These are phyloP conservation scores for Pogona vitticeps DNA, from an alignment of 2,113 vertebrate species.

Conservation along the genomic window DNA sequence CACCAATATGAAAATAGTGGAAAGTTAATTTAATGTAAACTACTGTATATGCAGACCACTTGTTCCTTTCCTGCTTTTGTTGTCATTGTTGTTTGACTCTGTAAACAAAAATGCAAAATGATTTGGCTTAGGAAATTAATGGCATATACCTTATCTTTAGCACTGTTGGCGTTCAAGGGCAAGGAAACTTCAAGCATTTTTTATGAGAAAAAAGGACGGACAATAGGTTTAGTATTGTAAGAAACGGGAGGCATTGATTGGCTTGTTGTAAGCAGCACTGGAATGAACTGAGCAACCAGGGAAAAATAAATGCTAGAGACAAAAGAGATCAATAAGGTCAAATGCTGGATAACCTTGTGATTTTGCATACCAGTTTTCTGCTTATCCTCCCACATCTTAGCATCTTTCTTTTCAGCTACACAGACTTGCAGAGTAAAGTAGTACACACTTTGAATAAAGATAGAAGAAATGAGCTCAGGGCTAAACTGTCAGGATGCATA, in stretches of 20 bases:
- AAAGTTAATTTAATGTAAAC: slow-evolving; percentile 11
- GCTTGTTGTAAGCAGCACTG: slow-evolving; percentile 17
- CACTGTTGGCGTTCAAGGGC: slow-evolving; percentile 8
- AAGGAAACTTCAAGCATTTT: slow-evolving; percentile 45
- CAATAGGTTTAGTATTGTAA: slow-evolving; percentile 9
- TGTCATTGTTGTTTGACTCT: background rate
- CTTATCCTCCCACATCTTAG: slow-evolving; percentile 9
- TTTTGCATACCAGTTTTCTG: slow-evolving; percentile 9
- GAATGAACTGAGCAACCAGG: slow-evolving; percentile 2
- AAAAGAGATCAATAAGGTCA: slow-evolving; percentile 23
- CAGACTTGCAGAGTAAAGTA: background rate
- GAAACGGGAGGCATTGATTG: slow-evolving; percentile 27
- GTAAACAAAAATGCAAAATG: slow-evolving; percentile 25
- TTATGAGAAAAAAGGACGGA: slow-evolving; percentile 38
- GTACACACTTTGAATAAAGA: slow-evolving; percentile 13
- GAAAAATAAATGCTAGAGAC: background rate
- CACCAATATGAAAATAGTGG: slow-evolving; percentile 14
- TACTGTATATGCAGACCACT: background rate
- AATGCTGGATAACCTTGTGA: slow-evolving; percentile 26
- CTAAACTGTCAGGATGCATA: slow-evolving; percentile 12
- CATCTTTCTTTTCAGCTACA: background rate
- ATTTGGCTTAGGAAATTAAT: slow-evolving; percentile 32
- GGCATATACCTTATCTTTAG: background rate
- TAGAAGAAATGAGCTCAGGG: background rate
- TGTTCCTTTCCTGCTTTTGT: background rate